Base-by-base conservation (phyloP, 37 sponge, comb jelly and placozoan genomes). In the Halisarca cf. caerulea region DNA sequence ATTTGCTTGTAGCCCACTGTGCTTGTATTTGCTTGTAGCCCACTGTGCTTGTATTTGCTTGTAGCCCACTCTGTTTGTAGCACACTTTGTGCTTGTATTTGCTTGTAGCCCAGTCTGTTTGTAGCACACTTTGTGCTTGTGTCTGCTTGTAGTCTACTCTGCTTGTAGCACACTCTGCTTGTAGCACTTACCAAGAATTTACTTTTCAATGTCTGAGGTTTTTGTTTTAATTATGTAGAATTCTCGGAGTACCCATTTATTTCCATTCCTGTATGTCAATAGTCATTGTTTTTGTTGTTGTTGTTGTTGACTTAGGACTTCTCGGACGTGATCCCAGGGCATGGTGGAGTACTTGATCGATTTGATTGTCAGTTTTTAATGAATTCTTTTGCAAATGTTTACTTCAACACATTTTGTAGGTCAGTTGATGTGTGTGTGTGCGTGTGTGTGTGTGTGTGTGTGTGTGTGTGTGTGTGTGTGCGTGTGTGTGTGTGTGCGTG, bases 361-460 rank as follows among this genome's bases (percentile, higher is more conserved):
- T 90, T 96, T 78, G 99, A 98, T 80, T 98, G 99, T 42, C 99
- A 98, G 79, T 86, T 98, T 36, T 82, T 98, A 21, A 98, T 96
- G 97, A 93, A 93, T 14, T 74, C 91, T n/a, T 98, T 98, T 74
- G 83, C 94, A 35, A 91, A 96, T 84, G 97, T 98, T 59, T 98
- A 96, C 87, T 93, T 91, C 80, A 85, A 87, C 88, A 94, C 93
- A 30, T 98, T 98, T 83, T 87, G 89, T 75, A 89, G 89, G 97
- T 96, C 28, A 82, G 68, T 47, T 6, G 6, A 11, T 47, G 51
- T 47, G 51, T 47, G 51, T 47, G 51, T 47, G 51, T 47, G 51
- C 11, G 51, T 47, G 51, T 47, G 51, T 47, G 51, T 47, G 51
- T 47, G 51, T 47, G 51, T 47, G 51, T 47, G 51, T 47, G 51